phyloP scores from a whole-genome alignment of 2,113 vertebrate genomes.

The Elachura formosa region DNA sequence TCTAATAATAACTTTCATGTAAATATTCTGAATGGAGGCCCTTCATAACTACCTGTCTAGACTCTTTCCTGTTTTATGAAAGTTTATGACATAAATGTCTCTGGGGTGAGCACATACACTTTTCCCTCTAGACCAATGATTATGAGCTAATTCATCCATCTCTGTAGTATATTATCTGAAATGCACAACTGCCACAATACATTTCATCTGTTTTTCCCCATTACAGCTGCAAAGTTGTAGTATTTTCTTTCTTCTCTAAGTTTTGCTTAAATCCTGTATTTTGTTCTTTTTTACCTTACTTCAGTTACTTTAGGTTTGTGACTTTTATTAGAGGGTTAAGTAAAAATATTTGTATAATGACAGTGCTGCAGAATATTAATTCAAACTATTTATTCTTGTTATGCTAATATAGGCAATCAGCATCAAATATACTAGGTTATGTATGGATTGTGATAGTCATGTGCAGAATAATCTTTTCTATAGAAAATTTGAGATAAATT shows the following conservation, averaged over 20 bases:
- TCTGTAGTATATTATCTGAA: background rate
- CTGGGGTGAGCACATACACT: background rate
- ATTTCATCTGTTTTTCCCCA: constrained; percentile 19
- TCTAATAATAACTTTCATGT: background rate
- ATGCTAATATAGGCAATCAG: background rate
- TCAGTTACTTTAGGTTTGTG: background rate
- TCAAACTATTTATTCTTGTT: background rate
- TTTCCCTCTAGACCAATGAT: background rate
- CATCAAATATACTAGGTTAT: background rate
- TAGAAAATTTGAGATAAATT: background rate
- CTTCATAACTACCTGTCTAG: background rate
- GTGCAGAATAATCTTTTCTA: background rate
- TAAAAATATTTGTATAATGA: background rate
- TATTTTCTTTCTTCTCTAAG: background rate
- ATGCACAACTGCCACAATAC: background rate
- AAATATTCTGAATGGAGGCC: background rate
- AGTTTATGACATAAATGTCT: background rate
- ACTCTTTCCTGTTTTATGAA: constrained; percentile 13
- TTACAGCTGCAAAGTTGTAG: background rate
- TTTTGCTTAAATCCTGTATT: background rate
- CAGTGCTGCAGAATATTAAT: background rate
- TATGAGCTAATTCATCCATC: background rate
- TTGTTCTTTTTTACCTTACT: background rate
- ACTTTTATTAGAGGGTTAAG: background rate
- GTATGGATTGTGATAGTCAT: background rate